phyloP scores from a whole-genome alignment of 2,113 vertebrate genomes.

The Macrotis lagotis region DNA sequence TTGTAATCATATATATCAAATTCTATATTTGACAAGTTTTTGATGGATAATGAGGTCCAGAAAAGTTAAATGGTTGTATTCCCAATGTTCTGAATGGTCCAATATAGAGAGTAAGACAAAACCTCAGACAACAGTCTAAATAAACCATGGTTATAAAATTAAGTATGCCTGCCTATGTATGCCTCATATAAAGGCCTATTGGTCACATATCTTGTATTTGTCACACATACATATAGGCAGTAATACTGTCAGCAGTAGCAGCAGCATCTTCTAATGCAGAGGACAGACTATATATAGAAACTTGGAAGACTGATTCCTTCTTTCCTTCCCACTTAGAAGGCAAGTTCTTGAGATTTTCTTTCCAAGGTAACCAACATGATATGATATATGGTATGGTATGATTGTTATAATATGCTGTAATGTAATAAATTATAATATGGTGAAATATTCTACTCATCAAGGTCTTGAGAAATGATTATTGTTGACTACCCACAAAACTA shows the following conservation, averaged over 20 bases:
- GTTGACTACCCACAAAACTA: neutral
- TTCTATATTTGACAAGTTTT: too few species aligned
- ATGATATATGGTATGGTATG: too few species aligned
- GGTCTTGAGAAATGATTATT: neutral
- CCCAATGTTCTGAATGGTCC: too few species aligned
- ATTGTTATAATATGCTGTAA: neutral
- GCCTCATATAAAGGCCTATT: neutral
- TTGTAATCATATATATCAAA: too few species aligned
- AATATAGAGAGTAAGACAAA: neutral
- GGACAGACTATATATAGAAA: neutral
- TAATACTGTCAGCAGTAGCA: neutral
- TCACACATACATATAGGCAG: neutral
- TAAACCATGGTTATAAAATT: neutral
- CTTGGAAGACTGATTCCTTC: neutral
- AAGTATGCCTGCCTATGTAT: neutral
- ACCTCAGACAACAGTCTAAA: neutral
- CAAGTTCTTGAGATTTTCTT: neutral
- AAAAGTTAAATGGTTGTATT: too few species aligned
- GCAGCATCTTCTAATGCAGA: neutral
- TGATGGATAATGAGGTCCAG: too few species aligned
- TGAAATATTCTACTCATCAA: neutral
- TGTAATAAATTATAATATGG: conserved; percentile 24
- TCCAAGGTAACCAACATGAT: neutral
- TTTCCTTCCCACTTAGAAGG: neutral
- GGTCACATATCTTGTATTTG: neutral